Evolutionary conservation across 2,113 vertebrate species (phyloP).

Genomic region (Cavia porcellus): DNA sequence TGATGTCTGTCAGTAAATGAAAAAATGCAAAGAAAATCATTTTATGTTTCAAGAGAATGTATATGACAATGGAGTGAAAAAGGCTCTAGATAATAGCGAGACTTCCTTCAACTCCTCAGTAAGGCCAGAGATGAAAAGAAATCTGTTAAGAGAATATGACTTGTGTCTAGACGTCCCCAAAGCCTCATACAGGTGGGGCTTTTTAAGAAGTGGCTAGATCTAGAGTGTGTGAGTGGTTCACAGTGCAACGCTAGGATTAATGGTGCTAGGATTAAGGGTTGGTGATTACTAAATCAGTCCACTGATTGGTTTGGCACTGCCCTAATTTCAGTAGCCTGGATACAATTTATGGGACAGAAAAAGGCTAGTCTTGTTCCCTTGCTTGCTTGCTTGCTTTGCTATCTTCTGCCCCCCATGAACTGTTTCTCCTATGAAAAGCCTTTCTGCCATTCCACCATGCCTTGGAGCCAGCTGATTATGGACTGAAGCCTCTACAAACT

Average conservation of each 20-base stretch:
- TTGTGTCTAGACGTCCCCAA: not conserved
- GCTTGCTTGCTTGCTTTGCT: not conserved
- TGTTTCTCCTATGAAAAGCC: not conserved
- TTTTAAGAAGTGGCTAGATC: not conserved
- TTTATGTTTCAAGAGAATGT: slow-evolving; percentile 46
- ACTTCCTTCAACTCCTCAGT: slow-evolving; percentile 25
- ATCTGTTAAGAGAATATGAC: not conserved
- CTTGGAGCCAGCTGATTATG: not conserved
- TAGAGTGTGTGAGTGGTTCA: not conserved
- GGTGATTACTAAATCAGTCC: not conserved
- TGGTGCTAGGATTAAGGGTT: not conserved
- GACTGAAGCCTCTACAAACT: not conserved
- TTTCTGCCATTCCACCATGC: not conserved
- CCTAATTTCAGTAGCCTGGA: not conserved
- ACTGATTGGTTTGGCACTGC: not conserved
- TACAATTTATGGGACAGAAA: not conserved
- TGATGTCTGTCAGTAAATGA: slow-evolving; percentile 4
- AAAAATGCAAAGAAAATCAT: slow-evolving; percentile 55
- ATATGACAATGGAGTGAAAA: slow-evolving; percentile 15
- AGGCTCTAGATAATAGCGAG: slow-evolving; percentile 7
- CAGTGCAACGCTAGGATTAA: not conserved
- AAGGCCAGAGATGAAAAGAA: slow-evolving; percentile 51
- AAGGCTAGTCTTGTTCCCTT: not conserved
- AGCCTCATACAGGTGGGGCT: not conserved
- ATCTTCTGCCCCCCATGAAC: not conserved